Evolutionary conservation across 2,797 vertebrate species (phyloP), one percentile per base, ranked within the genome.

Genomic region (Buphagus erythrorhynchus): DNA sequence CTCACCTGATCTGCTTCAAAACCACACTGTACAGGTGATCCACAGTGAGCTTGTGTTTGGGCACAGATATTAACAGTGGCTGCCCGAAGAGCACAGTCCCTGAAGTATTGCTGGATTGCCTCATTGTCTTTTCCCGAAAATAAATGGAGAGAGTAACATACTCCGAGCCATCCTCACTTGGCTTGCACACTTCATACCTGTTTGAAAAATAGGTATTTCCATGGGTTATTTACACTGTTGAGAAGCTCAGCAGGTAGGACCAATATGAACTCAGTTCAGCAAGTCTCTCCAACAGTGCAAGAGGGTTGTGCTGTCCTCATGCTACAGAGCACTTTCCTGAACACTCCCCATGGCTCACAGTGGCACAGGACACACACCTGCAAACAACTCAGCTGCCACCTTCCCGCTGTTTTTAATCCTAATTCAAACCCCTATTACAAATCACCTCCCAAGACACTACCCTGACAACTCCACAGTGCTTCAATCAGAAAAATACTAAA

Each of bases 1-100:
- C 99, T 97, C 91, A 99, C 99, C 99, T 98, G 93, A 99, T 99
- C 78, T 99, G 98, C 94, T 99, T 98, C 83, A 99, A 97, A 95
- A 99, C 98, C 55, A 98, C 98, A 54, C 98, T 96, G 86, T 99
- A 99, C 69, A 99, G 98, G 48, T 98, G 96, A 33, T 99, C 99
- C 42, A 99, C 98, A 12, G 98, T 98, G 55, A 99, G 98, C 97
- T 98, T 99, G 72, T 99, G 98, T 87, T 98, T 99, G 43, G 98
- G 98, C 93, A 99, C 98, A 16, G 99, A 99, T 97, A 99, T 97
- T 59, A 99, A 97, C 28, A 99, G 98, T 18, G 99, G 99, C 91
- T 99, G 99, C 40, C 99, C 99, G 55, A 99, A 99, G 7, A 99
- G 98, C 93, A 99, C 88, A 9, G 98, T 98, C 95, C 98, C 98